Conservation (phyloP, 2,888 invertebrate species). For the Tribolium freemani region DNA sequence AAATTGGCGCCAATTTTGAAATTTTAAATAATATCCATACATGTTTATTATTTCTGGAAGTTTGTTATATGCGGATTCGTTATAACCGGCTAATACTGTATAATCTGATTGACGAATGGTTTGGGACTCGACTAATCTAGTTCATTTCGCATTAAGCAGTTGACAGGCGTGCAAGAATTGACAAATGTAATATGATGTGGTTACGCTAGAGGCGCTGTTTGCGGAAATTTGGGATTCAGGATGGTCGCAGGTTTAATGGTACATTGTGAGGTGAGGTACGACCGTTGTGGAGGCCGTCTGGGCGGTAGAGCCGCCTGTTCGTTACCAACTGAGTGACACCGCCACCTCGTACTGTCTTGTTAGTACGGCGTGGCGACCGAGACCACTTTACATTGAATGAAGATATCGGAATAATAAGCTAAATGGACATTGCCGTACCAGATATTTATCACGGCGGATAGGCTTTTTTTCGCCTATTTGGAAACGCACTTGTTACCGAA, state of each 20-base stretch:
- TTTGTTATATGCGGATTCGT: no score
- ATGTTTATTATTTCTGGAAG: no score
- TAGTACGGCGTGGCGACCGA: conserved; percentile 63
- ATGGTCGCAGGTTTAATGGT: conserved; percentile 63
- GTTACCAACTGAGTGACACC: conserved; percentile 67
- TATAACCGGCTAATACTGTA: no score
- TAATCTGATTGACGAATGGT: no score
- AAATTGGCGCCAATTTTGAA: no score
- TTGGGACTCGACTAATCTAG: no score
- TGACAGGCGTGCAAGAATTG: no score
- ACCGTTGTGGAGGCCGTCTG: conserved; percentile 59
- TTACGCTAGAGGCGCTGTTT: background rate
- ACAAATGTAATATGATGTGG: background rate
- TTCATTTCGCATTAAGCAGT: no score
- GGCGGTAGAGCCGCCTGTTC: conserved; percentile 63
- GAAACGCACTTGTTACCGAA: conserved; percentile 20
- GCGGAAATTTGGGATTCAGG: conserved; percentile 31
- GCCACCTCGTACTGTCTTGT: conserved; percentile 69
- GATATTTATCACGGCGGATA: conserved; percentile 56
- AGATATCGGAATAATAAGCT: conserved; percentile 68
- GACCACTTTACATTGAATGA: conserved; percentile 69
- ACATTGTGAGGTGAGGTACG: conserved; percentile 74
- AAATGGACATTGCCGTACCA: conserved; percentile 61
- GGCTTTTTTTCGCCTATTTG: conserved; percentile 38
- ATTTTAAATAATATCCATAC: no score